phyloP scores from a whole-genome alignment of 2,888 invertebrate species.

The Latrodectus elegans region DNA sequence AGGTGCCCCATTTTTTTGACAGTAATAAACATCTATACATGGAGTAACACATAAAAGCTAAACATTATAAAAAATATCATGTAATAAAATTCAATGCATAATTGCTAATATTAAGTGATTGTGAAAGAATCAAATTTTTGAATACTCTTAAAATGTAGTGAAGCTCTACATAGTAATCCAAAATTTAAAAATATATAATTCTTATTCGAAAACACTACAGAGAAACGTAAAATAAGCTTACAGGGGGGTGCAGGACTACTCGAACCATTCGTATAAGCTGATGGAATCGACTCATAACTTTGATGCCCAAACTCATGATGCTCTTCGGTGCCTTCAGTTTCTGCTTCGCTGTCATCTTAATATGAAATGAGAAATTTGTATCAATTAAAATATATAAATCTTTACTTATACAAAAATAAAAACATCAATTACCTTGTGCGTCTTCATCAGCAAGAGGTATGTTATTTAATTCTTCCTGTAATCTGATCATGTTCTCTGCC shows the following conservation, averaged over 20 bases:
- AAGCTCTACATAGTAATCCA: too few species aligned
- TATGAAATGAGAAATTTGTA: background rate
- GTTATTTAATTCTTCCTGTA: slow-evolving; percentile 76
- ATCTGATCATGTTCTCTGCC: slow-evolving; percentile 65
- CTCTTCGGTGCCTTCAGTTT: slow-evolving; percentile 73
- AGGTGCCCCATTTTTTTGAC: too few species aligned
- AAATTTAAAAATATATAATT: too few species aligned
- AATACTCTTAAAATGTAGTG: too few species aligned
- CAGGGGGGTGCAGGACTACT: slow-evolving; percentile 74
- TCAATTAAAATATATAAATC: background rate
- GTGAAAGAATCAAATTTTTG: too few species aligned
- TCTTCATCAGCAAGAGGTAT: slow-evolving; percentile 94
- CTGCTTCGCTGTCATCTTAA: slow-evolving; percentile 81
- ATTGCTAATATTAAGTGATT: too few species aligned
- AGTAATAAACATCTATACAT: too few species aligned
- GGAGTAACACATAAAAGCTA: too few species aligned
- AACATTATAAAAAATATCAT: too few species aligned
- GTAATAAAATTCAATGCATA: too few species aligned
- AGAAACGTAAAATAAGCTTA: slow-evolving; percentile 44
- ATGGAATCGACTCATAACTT: slow-evolving; percentile 92
- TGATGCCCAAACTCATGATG: slow-evolving; percentile 79
- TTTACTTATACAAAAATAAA: background rate
- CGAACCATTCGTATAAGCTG: slow-evolving; percentile 90
- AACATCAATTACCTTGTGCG: slow-evolving; percentile 76
- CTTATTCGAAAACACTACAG: background rate